These are phyloP conservation scores for Dufourea novaeangliae DNA, from an alignment of 1,140 invertebrate genomes.

Conservation along the genomic window DNA sequence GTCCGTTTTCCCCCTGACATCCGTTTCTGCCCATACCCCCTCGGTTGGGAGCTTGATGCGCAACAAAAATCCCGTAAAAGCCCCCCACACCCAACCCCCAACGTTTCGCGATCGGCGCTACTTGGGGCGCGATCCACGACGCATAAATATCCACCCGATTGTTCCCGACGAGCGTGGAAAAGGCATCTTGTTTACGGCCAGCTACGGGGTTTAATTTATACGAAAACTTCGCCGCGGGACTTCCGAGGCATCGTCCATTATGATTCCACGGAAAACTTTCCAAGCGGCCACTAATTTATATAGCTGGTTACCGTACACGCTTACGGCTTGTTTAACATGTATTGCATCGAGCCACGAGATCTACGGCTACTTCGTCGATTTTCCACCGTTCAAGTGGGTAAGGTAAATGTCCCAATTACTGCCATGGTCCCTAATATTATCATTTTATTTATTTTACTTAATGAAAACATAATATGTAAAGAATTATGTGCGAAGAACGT, in stretches of 20 bases:
- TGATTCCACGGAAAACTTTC: slow-evolving; percentile 24
- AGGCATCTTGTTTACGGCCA: slow-evolving; percentile 39
- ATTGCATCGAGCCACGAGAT: not conserved
- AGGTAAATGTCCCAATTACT: too few species aligned
- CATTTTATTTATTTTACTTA: too few species aligned
- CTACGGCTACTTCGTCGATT: not conserved
- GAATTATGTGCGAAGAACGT: too few species aligned
- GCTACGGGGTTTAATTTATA: slow-evolving; percentile 25
- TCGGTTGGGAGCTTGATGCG: not conserved
- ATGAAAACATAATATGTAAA: too few species aligned
- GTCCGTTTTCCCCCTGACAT: not conserved
- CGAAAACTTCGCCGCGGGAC: slow-evolving; percentile 20
- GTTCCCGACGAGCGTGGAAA: slow-evolving; percentile 27
- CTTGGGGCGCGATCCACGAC: slow-evolving; percentile 5
- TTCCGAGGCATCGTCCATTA: slow-evolving; percentile 34
- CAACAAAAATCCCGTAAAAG: slow-evolving; percentile 38
- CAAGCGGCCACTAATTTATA: slow-evolving; percentile 33
- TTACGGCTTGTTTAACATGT: slow-evolving; percentile 14
- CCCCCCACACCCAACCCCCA: too few species aligned
- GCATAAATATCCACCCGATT: slow-evolving; percentile 33
- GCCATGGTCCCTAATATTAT: too few species aligned
- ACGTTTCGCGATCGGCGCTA: slow-evolving; percentile 31
- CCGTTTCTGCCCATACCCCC: not conserved
- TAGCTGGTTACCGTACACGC: not conserved
- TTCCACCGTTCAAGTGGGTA: not conserved